Conservation (phyloP, 2,888 invertebrate species). For the Salticus scenicus region DNA sequence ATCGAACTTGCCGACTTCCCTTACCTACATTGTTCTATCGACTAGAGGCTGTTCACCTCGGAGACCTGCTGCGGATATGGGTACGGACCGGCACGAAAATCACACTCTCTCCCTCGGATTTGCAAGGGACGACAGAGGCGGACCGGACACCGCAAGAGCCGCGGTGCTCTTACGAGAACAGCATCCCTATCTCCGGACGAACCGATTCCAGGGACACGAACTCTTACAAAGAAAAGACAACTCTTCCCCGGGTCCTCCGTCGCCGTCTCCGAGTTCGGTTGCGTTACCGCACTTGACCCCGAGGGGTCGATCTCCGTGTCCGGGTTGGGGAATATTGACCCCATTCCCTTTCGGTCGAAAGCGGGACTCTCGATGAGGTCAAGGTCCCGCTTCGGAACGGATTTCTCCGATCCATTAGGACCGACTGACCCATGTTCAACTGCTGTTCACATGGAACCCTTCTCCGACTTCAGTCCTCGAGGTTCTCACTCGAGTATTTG, state of each 20-base stretch:
- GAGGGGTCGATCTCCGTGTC: conserved; percentile 74
- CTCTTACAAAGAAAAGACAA: conserved; percentile 77
- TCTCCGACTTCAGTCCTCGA: conserved; percentile 77
- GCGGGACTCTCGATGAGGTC: too few relatives aligned
- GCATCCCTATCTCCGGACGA: conserved; percentile 76
- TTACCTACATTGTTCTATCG: conserved; percentile 83
- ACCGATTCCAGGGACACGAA: conserved; percentile 76
- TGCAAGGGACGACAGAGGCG: conserved; percentile 72
- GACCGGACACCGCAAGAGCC: neutral
- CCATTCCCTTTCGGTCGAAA: conserved; percentile 6
- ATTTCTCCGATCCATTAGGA: conserved; percentile 75
- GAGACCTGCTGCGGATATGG: conserved; percentile 86
- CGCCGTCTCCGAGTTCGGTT: conserved; percentile 76
- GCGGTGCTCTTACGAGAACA: conserved; percentile 19
- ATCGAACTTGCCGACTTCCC: conserved; percentile 83
- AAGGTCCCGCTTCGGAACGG: conserved; percentile 71
- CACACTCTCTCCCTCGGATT: conserved; percentile 65
- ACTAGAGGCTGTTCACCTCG: conserved; percentile 83
- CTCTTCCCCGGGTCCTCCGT: conserved; percentile 76
- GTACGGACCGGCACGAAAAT: conserved; percentile 71
- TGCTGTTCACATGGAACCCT: conserved; percentile 80
- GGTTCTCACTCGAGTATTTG: conserved; percentile 82
- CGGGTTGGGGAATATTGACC: conserved; percentile 68
- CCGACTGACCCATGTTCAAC: conserved; percentile 77
- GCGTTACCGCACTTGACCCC: conserved; percentile 74